Evolutionary conservation across 2,888 invertebrate species (phyloP).

Genomic region (Patella ulyssiponensis): DNA sequence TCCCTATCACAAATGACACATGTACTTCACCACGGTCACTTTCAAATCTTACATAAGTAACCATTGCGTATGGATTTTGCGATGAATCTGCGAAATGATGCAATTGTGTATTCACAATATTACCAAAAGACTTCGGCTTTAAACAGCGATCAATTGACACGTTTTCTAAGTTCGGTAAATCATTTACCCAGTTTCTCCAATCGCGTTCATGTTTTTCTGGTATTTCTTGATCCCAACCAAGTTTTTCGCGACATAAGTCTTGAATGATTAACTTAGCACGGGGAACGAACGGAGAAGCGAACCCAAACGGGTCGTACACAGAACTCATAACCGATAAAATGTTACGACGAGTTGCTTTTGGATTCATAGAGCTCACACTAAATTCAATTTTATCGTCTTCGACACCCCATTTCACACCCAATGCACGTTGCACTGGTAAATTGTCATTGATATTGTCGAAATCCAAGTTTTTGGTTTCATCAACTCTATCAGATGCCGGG

Average conservation of each 20-base stretch:
- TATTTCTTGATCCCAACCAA: conserved; percentile 13
- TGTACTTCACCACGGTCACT: conserved; percentile 8
- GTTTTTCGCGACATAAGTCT: conserved; percentile 4
- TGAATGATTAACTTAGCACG: conserved; percentile 10
- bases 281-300: background rate
- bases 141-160: background rate
- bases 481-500: conserved; percentile 31
- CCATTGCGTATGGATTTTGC: background rate
- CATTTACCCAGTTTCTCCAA: conserved; percentile 17
- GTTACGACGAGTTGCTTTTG: background rate
- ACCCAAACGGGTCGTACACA: conserved; percentile 15
- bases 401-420: conserved; percentile 27
- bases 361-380: background rate
- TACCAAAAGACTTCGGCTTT: background rate
- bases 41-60: conserved; percentile 6
- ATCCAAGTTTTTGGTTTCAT: conserved; percentile 19
- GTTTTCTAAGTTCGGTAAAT: conserved; percentile 10
- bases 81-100: conserved; percentile 22
- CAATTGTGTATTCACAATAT: conserved; percentile 1
- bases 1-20: conserved; percentile 25
- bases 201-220: background rate
- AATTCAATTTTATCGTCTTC: conserved; percentile 16
- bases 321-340: conserved; percentile 12
- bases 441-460: conserved; percentile 23
- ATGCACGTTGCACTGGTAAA: conserved; percentile 36